Base-by-base conservation (phyloP, 1,140 invertebrate genomes). In the Thaumatotibia leucotreta region DNA sequence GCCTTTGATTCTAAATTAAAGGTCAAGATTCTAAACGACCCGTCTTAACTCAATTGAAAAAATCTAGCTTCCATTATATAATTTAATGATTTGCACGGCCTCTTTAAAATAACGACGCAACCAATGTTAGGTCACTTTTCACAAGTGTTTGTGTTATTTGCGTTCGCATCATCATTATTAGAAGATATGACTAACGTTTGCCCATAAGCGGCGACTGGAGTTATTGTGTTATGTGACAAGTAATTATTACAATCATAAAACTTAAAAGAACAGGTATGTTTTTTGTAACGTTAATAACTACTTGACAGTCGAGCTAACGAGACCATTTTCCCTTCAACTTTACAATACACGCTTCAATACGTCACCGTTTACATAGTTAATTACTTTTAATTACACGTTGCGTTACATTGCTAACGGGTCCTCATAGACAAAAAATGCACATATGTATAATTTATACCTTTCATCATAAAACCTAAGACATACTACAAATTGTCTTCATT, bases 151-250 rank as follows among this genome's bases (percentile, higher is more conserved):
- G 39, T 45, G 39, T 45, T 27, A 58, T 58, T 58, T 58, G n/a
- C 29, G 23, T 52, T 58, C 23, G 52, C 52, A 58, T 67, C 65
- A 67, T 66, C 65, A 17, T 50, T 62, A 67, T 62, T 63, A 50
- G 65, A 39, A 33, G 61, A 67, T 67, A 49, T 67, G 65, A 67
- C 35, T 67, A 67, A 67, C 61, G 62, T 39, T 27, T 27, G 23
- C 5, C 52, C 52, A 58, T 58, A 58, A 45, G 52, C 23, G 52
- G 24, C 20, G 23, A 58, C 23, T 58, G 52, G 52, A 23, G 11
- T 14, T 17, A 58, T 58, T 58, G 27, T 58, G 24, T 58, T 58
- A 24, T 23, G 52, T 27, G 52, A 27, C 52, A 58, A 58, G 52
- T 31, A 58, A 58, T 58, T 58, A 58, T 58, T 58, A 24, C 52